Percentiles rank a stretch among this genome's conserved stretches.
These are phyloP conservation scores for Caenorhabditis afra DNA, from an alignment of 2,888 invertebrate species.

Conservation along the genomic window DNA sequence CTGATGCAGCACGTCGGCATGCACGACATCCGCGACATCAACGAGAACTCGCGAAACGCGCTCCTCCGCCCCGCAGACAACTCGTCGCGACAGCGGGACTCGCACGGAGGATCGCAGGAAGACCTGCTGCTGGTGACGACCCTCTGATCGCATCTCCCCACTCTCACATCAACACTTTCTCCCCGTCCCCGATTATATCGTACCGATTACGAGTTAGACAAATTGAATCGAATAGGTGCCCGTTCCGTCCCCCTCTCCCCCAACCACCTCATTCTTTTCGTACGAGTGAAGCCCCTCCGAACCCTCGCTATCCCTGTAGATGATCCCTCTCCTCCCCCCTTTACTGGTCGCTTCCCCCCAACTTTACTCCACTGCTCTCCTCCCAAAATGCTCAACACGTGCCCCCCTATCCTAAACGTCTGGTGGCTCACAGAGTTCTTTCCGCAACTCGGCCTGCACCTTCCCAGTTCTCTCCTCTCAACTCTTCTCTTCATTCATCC, in stretches of 20 bases:
- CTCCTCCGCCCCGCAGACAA: constrained; percentile 67
- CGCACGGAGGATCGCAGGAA: constrained; percentile 67
- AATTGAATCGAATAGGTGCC: constrained; percentile 59
- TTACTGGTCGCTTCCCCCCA: constrained; percentile 37
- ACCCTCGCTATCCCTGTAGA: constrained; percentile 39
- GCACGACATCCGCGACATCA: constrained; percentile 77
- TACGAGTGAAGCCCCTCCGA: constrained; percentile 45
- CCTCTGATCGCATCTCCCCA: constrained; percentile 22
- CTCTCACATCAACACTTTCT: constrained; percentile 10
- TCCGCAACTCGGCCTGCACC: constrained; percentile 43
- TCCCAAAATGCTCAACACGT: constrained; percentile 36
- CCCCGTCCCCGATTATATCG: constrained; percentile 36
- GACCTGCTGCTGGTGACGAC: constrained; percentile 78
- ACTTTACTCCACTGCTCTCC: constrained; percentile 29
- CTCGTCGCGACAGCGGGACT: constrained; percentile 45
- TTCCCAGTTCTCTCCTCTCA: constrained; percentile 12
- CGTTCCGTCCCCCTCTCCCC: constrained; percentile 21
- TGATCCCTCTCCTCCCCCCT: constrained; percentile 43
- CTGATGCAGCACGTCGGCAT: constrained; percentile 77
- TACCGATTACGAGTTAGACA: constrained; percentile 59
- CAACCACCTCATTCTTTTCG: constrained; percentile 52
- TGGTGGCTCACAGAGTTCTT: constrained; percentile 51
- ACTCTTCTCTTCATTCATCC: constrained; percentile 13
- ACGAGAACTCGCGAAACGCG: constrained; percentile 77
- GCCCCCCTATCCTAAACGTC: constrained; percentile 9